Base-by-base conservation (phyloP, 2,888 invertebrate genomes). In the Rhorus exstirpatorius region DNA sequence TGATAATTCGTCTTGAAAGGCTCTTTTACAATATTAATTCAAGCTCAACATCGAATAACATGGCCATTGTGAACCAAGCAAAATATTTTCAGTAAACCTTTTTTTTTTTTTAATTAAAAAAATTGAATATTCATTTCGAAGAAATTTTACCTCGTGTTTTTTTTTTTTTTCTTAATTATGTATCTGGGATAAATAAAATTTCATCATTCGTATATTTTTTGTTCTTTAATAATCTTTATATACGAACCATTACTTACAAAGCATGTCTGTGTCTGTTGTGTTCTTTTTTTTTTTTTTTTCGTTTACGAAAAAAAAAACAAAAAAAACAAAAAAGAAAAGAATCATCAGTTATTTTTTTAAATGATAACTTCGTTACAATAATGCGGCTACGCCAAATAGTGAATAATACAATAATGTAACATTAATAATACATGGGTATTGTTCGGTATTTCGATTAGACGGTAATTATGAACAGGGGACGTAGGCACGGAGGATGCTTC, bases 161-260 rank as follows among this genome's bases (percentile, higher is more conserved):
- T n/a, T n/a, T n/a, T n/a, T n/a, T n/a, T n/a, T n/a, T n/a, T n/a
- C n/a, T n/a, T n/a, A n/a, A n/a, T 31, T 14, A 49, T 14, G 14
- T 4, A n/a, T 12, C 1, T 35, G 58, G 4, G 67, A 7, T 3
- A 55, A 63, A 51, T 44, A 55, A 78, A 68, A 46, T 63, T 19
- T 81, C 76, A 10, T n/a, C 46, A 44, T 76, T 78, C 63, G 63
- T 79, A 72, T 84, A 80, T 79, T 85, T 82, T 87, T 86, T 85
- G 80, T 87, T 86, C 88, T 91, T 91, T n/a, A n/a, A n/a, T 90
- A 91, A 91, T 91, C 86, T 86, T 90, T 88, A 91, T 89, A 81
- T 92, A 91, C 90, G 92, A 91, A 92, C 90, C 91, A 88, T 91
- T 90, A 91, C 90, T 91, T 91, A 92, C 91, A 92, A 91, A 90